Evolutionary conservation across 64 coral and sea anemone genomes (phyloP), one percentile per base, ranked within the genome.

Genomic region (Porites australiensis): DNA sequence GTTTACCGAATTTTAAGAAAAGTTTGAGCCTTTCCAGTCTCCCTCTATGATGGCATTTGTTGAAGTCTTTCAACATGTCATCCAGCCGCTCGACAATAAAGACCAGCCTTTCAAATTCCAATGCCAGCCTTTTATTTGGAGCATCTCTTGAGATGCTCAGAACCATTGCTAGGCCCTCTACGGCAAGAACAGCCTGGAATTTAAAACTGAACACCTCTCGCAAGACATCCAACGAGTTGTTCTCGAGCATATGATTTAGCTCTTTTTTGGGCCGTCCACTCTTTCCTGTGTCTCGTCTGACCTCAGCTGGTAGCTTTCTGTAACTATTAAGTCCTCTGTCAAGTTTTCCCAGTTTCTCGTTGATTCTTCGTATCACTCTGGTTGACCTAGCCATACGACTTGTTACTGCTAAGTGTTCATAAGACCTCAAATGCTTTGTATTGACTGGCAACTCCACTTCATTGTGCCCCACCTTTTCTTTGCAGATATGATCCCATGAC

Each of bases 91-190:
- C 88, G 1, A 76, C 58, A 16, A 96, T 85, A 79, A 94, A 96
- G 14, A 73, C 15, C 7, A 96, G 75, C 50, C 93, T 92, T 4
- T 51, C 23, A 70, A 96, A 94, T 74, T 22, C 64, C 43, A 79
- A 64, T 11, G 87, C 60, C 13, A 75, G 70, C 58, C 57, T 74
- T 21, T 87, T 89, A 9, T 70, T 23, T 14, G 93, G 75, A 9
- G 58, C 49, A 67, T 82, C 77, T 83, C 54, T 90, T 5, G 61
- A 90, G 7, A 96, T 69, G 53, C 80, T 83, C 51, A 91, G 64
- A 58, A 84, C 70, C 44, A 94, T 96, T 18, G 95, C 95, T 37
- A 90, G 51, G 13, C 95, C 95, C 67, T 96, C 95, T 50, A 94
- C n/a, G 2, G 90, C 87, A 93, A 96, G 85, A 51, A 75, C 91